Base-by-base conservation (phyloP, 2,888 invertebrate genomes). In the Megastigmus dorsalis region DNA sequence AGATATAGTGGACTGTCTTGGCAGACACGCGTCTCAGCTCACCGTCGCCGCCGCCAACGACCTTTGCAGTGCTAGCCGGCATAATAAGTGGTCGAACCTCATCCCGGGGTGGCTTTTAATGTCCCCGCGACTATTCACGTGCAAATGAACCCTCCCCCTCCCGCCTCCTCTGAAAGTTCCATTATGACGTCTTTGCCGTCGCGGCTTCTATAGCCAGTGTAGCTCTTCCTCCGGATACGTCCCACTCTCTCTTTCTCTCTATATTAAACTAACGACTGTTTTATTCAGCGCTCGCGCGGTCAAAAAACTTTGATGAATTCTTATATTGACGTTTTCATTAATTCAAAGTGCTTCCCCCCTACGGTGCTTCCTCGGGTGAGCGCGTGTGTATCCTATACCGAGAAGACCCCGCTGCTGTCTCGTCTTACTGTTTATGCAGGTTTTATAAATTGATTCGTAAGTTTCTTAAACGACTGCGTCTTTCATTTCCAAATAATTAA, bases 1-100 rank as follows among this genome's bases (percentile, higher is more conserved):
- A 79, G 78, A 81, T 83, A 81, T 7, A 38, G 83, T 82, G 77
- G 79, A 79, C 77, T n/a, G 70, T 26, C 20, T 6, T 26, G 20
- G 23, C 6, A n/a, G 30, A 13, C 15, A 20, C 48, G 69, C 77
- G 77, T 78, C 79, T 75, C 72, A 79, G 76, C 77, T 18, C 23
- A n/a, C 13, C 20, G n/a, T 0, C 9, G 20, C 15, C 20, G 36
- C 55, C 18, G n/a, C 13, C 28, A 52, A 52, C 52, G 55, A 55
- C 18, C 30, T 36, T 10, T 30, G 36, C 43, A 15, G 28, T n/a
- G n/a, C n/a, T n/a, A n/a, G n/a, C 10, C 30, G 28, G 60, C 59
- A 45, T 60, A 60, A 28, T 45, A 45, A 45, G 60, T 45, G 45
- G 60, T 18, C 60, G 45, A 60, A 30, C 45, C 9, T 60, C 60